Base-by-base conservation (phyloP, 1,140 invertebrate species). In the Drosophila elegans region DNA sequence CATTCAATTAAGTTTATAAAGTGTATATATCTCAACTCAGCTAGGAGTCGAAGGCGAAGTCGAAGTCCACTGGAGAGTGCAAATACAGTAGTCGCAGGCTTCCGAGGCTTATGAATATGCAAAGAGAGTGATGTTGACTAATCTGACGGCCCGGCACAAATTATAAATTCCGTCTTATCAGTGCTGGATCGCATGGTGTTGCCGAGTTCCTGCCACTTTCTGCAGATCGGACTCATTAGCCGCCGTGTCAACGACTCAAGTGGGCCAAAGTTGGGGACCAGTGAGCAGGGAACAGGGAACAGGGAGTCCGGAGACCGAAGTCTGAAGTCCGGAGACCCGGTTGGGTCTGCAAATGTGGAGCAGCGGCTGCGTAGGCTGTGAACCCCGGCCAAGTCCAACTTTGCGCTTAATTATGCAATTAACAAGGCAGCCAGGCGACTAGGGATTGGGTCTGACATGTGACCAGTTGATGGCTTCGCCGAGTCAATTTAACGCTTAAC, bases 401-500 rank as follows among this genome's bases (percentile, higher is more conserved):
- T 71, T 68, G 62, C 62, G 68, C 80, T 89, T 89, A 88, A 88
- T 88, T 88, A 89, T 76, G 69, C 77, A 88, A 89, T 88, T 88
- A 88, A 84, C 68, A 61, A 62, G 78, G 57, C 64, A 59, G 69
- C 49, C 57, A 60, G 66, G 44, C 64, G 61, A 49, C 73, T 82
- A 71, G 66, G 82, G 71, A 82, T 59, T 56, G 55, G 49, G 29
- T 49, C 75, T 67, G 62, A 81, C 57, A 74, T 59, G 67, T 73
- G 72, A 56, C 61, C 66, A 83, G 67, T 78, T 76, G 73, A 76
- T 61, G 69, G 49, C 68, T 57, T 72, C 61, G 67, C 68, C 67
- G 69, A 88, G 84, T 71, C 84, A 88, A 84, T 88, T 88, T 89
- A 84, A 80, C 76, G 84, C 84, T 89, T 77, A 78, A 78, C 75